Evolutionary conservation across 2,113 vertebrate genomes (phyloP).

Genomic region (Mus pahari): DNA sequence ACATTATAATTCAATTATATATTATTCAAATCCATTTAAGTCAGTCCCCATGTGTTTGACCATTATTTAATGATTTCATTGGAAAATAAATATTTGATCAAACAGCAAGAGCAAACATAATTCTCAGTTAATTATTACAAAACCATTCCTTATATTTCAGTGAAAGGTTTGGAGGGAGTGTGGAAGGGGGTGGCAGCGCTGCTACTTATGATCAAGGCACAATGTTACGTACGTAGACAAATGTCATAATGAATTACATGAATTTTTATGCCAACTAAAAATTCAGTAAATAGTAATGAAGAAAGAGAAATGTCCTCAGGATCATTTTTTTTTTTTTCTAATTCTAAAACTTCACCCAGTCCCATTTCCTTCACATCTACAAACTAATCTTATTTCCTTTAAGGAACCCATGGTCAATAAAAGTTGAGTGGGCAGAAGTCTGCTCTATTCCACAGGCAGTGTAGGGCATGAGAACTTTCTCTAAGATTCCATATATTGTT

Average conservation of each 20-base stretch:
- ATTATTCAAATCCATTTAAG: neutral
- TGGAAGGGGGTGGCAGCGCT: accelerated
- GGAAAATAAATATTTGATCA: neutral
- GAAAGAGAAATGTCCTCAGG: neutral
- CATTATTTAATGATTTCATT: neutral
- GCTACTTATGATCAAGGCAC: neutral
- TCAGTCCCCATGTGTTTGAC: neutral
- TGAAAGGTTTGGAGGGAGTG: neutral
- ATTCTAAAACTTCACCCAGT: neutral
- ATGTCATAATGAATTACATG: neutral
- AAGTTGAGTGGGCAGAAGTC: neutral
- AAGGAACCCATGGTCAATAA: neutral
- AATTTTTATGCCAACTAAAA: neutral
- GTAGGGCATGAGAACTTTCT: neutral
- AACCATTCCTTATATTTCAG: neutral
- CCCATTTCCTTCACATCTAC: neutral
- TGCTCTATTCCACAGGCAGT: neutral
- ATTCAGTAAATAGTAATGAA: neutral
- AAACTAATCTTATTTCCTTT: neutral
- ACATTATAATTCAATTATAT: neutral
- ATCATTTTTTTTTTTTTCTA: neutral
- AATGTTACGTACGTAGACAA: neutral
- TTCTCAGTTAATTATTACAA: neutral
- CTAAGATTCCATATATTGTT: neutral
- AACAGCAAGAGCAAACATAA: constrained; percentile 7